phyloP scores from a whole-genome alignment of 2,797 vertebrate genomes.

The Neomorphus geoffroyi region DNA sequence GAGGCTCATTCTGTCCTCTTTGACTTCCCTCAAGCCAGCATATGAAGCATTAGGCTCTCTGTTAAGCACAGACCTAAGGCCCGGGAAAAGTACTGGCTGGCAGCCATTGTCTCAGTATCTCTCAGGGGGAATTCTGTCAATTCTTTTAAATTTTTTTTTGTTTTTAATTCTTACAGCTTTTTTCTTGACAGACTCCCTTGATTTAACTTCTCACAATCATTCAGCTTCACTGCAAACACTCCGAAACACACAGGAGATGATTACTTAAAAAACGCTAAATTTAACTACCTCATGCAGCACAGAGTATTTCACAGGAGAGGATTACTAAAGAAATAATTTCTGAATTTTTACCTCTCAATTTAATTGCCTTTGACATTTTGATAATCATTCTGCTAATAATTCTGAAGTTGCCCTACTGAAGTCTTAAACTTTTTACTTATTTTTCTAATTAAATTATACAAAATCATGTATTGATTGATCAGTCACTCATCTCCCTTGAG shows the following conservation, averaged over 20 bases:
- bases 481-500: background rate
- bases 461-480: background rate
- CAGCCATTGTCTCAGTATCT: background rate
- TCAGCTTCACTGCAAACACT: background rate
- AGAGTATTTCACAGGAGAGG: background rate
- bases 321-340: background rate
- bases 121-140: background rate
- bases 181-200: background rate
- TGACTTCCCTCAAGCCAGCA: constrained; percentile 14
- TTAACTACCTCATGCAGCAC: background rate
- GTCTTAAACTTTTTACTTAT: background rate
- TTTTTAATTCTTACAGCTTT: background rate
- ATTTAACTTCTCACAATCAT: background rate
- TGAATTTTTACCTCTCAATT: background rate
- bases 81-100: background rate
- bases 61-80: background rate
- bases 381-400: background rate
- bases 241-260: background rate
- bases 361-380: background rate
- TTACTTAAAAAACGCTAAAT: background rate
- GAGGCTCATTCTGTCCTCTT: background rate
- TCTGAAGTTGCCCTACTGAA: background rate
- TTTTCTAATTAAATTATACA: background rate
- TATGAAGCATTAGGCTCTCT: background rate
- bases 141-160: background rate